Conservation (phyloP, 2,113 vertebrate species). For the Myodes glareolus region DNA sequence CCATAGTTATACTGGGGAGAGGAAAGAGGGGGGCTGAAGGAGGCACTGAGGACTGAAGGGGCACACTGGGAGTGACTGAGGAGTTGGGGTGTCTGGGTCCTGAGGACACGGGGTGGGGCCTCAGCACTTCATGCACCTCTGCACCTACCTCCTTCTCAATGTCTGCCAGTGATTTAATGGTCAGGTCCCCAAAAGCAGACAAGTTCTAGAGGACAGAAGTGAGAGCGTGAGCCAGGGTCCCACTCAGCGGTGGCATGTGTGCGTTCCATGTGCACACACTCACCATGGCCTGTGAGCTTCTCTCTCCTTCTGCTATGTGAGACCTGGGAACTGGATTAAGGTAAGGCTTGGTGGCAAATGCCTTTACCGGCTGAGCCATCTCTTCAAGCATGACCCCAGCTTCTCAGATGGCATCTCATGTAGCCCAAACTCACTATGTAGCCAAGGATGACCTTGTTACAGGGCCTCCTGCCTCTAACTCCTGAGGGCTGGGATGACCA, state of each 20-base stretch:
- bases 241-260: too few relatives aligned
- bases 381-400: not conserved
- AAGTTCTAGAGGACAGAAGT: constrained; percentile 46
- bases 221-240: not conserved
- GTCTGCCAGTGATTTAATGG: constrained; percentile 92
- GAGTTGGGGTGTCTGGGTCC: not conserved
- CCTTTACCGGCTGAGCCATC: too few relatives aligned
- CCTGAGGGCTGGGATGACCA: not conserved
- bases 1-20: constrained; percentile 82
- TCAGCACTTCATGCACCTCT: not conserved
- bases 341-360: not conserved
- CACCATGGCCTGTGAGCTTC: not conserved
- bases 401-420: not conserved
- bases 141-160: constrained; percentile 91
- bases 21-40: too few relatives aligned
- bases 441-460: not conserved
- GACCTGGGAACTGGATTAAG: too few relatives aligned
- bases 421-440: not conserved
- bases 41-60: not conserved
- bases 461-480: not conserved
- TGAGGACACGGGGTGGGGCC: not conserved
- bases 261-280: not conserved
- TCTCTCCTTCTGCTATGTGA: too few relatives aligned
- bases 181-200: constrained; percentile 84
- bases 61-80: too few relatives aligned